Percentiles rank a stretch among this genome's conserved stretches.
These are phyloP conservation scores for Acanthopleura granulata DNA, from an alignment of 2,888 invertebrate genomes.

Conservation along the genomic window DNA sequence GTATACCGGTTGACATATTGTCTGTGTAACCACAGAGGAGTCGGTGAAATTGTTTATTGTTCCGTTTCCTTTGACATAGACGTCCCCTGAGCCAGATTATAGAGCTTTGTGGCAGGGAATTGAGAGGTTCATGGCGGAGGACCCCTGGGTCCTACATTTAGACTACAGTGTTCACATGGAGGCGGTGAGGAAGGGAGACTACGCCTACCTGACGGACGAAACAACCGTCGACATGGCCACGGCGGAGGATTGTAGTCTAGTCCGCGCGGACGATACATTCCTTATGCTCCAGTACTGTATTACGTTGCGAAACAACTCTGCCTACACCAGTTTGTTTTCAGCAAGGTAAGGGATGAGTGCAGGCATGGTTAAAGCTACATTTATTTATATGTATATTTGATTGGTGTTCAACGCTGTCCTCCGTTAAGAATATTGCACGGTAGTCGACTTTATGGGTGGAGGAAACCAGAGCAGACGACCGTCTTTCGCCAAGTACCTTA, in stretches of 20 bases:
- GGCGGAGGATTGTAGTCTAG: neutral
- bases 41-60: too few species aligned
- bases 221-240: neutral
- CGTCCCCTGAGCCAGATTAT: neutral
- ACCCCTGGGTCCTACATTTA: neutral
- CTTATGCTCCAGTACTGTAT: neutral
- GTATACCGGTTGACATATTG: too few species aligned
- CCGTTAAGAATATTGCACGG: too few species aligned
- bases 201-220: neutral
- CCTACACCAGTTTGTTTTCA: neutral
- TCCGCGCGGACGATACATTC: neutral
- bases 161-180: neutral
- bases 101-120: neutral
- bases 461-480: too few species aligned
- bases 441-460: too few species aligned
- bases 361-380: neutral
- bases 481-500: too few species aligned
- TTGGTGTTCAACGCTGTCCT: too few species aligned
- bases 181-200: neutral
- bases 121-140: neutral
- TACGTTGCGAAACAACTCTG: neutral
- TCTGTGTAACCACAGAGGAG: too few species aligned
- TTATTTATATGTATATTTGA: too few species aligned
- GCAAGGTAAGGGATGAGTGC: neutral
- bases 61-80: neutral